Conservation (phyloP, 2,797 vertebrate species). For the Dryobates pubescens region DNA sequence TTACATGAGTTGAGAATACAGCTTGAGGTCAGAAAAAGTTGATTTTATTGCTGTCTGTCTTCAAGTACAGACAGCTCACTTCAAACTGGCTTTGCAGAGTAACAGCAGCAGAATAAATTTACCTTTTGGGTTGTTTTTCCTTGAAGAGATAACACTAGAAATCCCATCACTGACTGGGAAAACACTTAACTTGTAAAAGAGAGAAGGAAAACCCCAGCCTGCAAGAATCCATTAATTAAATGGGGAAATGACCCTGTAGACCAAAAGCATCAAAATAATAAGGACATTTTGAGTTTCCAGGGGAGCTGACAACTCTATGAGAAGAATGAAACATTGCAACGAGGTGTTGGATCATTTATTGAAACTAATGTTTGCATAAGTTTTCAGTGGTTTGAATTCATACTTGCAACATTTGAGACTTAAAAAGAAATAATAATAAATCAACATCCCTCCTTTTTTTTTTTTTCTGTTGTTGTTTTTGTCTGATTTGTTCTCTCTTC, state of each 20-base stretch:
- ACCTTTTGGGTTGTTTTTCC: not conserved
- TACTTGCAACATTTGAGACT: slow-evolving; percentile 35
- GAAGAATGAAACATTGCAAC: slow-evolving; percentile 67
- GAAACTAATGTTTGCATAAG: slow-evolving; percentile 62
- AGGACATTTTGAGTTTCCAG: slow-evolving; percentile 44
- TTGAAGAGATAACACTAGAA: not conserved
- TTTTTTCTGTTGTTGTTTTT: not conserved
- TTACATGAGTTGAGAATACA: slow-evolving; percentile 29
- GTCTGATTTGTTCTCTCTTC: not conserved
- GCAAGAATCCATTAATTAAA: not conserved
- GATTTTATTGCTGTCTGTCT: slow-evolving; percentile 21
- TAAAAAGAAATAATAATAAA: slow-evolving; percentile 18
- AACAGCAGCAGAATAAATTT: not conserved
- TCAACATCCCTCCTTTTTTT: not conserved
- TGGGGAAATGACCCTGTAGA: not conserved
- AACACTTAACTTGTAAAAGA: not conserved
- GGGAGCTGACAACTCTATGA: slow-evolving; percentile 56
- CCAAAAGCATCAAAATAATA: slow-evolving; percentile 49
- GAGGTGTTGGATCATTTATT: slow-evolving; percentile 58
- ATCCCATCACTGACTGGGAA: not conserved
- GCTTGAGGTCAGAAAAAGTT: not conserved
- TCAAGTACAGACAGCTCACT: not conserved
- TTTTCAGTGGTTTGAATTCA: slow-evolving; percentile 44
- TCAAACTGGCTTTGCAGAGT: not conserved
- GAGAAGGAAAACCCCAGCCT: not conserved